Base-by-base conservation (phyloP, 2,888 invertebrate species). In the Drosophila tanythrix region DNA sequence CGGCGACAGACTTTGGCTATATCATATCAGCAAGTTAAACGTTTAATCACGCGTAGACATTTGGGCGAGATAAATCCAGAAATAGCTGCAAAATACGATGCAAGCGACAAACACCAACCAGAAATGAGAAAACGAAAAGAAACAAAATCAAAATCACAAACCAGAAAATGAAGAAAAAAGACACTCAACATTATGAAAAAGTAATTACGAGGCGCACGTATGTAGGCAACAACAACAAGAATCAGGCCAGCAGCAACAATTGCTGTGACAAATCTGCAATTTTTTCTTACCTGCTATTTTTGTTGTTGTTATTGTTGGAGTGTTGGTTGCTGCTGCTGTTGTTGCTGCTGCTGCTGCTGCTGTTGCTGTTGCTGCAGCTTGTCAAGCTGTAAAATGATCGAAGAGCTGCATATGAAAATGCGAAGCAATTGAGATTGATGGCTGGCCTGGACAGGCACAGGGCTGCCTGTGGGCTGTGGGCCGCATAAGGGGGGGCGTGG, bases 371-470 rank as follows among this genome's bases (percentile, higher is more conserved):
- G 74, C 72, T 80, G 73, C 70, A 72, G 78, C 66, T 80, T 89
- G 89, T 89, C 89, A 87, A 75, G 76, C 75, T 62, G 77, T 78
- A 82, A 85, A 89, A 83, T 88, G 87, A 88, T 88, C 87, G 87
- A 88, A 88, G 87, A 88, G 87, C 85, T 83, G 82, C 88, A 88
- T 83, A 83, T 85, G 89, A 88, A 88, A 89, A 87, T 88, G 85
- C 87, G 87, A 87, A 85, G 89, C 87, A 88, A 88, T 88, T 88
- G 89, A 88, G 87, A 88, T 88, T 88, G 89, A 88, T 88, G 85
- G 88, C 76, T 83, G 85, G 81, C 63, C 66, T 64, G 76, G 79
- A 63, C 76, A 70, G 73, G 79, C 79, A 74, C 76, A 79, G 79
- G 79, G 79, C 79, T 79, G 78, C 33, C 78, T 8, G 27, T 60